phyloP scores from a whole-genome alignment of 1,140 invertebrate species.

The Alviniconcha marisindica region DNA sequence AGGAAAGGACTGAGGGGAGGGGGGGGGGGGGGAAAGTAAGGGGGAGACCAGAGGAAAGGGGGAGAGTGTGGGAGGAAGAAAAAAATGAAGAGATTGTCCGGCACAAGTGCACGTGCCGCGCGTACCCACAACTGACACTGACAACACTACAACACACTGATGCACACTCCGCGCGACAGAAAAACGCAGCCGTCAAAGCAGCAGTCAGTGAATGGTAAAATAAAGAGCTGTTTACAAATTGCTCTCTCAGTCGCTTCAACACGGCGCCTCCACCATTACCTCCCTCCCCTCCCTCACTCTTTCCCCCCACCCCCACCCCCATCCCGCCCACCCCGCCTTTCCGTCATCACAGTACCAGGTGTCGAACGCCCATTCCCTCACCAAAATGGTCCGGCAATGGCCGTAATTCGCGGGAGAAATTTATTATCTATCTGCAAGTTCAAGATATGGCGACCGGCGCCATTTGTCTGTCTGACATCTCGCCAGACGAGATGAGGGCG shows the following conservation, averaged over 20 bases:
- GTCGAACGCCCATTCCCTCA: background rate
- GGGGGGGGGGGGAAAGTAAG: no score
- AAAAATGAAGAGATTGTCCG: no score
- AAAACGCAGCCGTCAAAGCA: background rate
- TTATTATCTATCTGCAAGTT: slow-evolving; percentile 32
- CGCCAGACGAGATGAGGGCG: slow-evolving; percentile 22
- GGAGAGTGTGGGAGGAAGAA: no score
- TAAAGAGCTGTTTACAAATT: no score
- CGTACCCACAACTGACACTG: background rate
- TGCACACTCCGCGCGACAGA: background rate
- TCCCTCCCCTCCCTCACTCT: background rate
- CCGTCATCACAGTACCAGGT: slow-evolving; percentile 7
- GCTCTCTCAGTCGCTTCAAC: background rate
- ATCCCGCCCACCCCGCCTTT: background rate
- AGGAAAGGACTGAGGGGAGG: no score
- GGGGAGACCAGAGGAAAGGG: no score
- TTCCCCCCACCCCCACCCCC: background rate
- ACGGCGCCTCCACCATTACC: background rate
- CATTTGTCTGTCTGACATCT: slow-evolving; percentile 22
- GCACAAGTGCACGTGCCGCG: background rate
- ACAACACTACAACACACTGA: background rate
- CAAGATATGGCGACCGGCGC: slow-evolving; percentile 12
- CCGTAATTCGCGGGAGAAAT: background rate
- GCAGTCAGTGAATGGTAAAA: no score
- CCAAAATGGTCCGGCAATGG: background rate